Base-by-base conservation (phyloP, 2,113 vertebrate species). In the Porphyrio hochstetteri region DNA sequence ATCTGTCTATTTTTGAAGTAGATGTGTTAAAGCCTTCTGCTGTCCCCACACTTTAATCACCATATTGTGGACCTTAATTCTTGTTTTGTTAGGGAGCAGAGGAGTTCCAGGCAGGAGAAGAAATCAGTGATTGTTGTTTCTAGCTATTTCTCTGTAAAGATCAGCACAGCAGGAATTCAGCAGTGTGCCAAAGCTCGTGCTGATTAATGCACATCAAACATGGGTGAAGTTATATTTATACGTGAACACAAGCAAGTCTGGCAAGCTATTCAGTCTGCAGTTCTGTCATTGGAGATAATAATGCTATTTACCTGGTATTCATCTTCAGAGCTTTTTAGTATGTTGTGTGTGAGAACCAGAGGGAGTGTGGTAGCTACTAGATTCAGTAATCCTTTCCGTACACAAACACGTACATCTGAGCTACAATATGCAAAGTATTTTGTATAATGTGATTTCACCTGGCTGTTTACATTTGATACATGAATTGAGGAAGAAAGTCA, bases 381-480 rank as follows among this genome's bases (percentile, higher is more conserved):
- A 74, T 15, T 46, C 2, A 48, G 0, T 74, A 61, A 44, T 6
- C 50, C 5, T 53, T 10, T 35, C 17, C 2, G 0, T 46, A 11
- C 2, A 6, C 23, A n/a, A 31, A 27, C 3, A 28, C 7, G 25
- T 28, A 15, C 4, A 10, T 35, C 5, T 3, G 5, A 46, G 5
- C 23, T 60, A 53, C 94, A 33, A n/a, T 33, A 11, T 3, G 18
- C 5, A 5, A 76, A 46, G 2, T 56, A 33, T 60, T 52, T 64
- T 9, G 13, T 77, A 6, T 57, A n/a, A 31, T 53, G 5, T 28
- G 38, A 71, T 8, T 4, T 82, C 16, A 57, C 15, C 2, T 83
- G 36, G 56, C 9, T 84, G 31, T 50, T 92, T 80, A 63, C 3
- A 35, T 72, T 77, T 92, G 8, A 11, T 78, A 21, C 0, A 1